Evolutionary conservation across 2,888 invertebrate genomes (phyloP), one percentile per base, ranked within the genome.

Genomic region (Lottia scabra): DNA sequence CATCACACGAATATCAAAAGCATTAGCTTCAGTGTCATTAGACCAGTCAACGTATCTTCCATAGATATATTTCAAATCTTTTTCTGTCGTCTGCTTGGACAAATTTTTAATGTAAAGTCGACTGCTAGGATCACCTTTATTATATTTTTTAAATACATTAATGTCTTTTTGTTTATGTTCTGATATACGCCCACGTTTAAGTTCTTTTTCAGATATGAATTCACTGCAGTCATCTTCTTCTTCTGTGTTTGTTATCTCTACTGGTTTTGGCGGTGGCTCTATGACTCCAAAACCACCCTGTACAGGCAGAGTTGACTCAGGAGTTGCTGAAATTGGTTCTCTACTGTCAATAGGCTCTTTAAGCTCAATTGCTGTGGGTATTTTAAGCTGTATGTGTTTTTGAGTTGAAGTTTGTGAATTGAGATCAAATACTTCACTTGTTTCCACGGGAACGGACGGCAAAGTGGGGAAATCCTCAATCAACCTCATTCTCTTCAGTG

Each of bases 51-150:
- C 86, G 82, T 94, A 96, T 68, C 93, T 91, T 74, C 92, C 93
- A 87, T 93, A 97, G 78, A 97, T 93, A 79, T 92, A 92, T 81
- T 93, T 92, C 5, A 97, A 90, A 68, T 89, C 87, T 74, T 92
- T 91, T 67, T 93, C 92, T n/a, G 92, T 92, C 0, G 95, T 94
- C 78, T 93, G 92, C 91, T 96, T 97, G 0, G 94, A 92, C 67
- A 97, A 92, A 91, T 98, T 98, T 88, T 98, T 98, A 38, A 98
- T 93, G 85, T 98, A 98, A n/a, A 98, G 90, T 77, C 96, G 93
- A 91, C 93, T 93, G 26, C 94, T 94, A 5, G 94, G 94, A 70
- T 93, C 92, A 0, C 97, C 97, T 12, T 93, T 91, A 78, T 94
- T 92, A 89, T 98, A 98, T 85, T 95, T 95, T 88, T 94, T 95